phyloP scores from a whole-genome alignment of 2,113 vertebrate genomes.

The Pomatorhinus ruficollis region DNA sequence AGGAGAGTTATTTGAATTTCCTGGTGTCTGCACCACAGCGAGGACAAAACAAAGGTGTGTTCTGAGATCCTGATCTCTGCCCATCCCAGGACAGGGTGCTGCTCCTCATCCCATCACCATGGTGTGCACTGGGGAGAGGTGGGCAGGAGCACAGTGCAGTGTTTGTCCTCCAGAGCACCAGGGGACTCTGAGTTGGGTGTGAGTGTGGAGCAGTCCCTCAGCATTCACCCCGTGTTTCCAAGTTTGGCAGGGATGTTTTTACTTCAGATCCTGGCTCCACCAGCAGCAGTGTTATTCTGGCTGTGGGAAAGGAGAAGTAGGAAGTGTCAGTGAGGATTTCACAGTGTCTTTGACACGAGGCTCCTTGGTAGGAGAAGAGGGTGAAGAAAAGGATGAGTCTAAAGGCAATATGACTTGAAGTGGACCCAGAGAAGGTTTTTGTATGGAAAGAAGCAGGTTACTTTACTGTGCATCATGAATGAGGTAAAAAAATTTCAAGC shows the following conservation, averaged over 20 bases:
- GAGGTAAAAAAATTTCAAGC: neutral
- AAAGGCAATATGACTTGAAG: neutral
- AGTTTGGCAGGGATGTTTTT: neutral
- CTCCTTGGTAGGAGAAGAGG: neutral
- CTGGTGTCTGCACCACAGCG: neutral
- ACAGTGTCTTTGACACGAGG: neutral
- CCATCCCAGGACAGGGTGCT: neutral
- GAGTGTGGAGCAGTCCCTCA: neutral
- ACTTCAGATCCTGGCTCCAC: neutral
- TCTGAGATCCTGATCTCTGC: neutral
- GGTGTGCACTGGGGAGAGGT: neutral
- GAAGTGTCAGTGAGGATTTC: neutral
- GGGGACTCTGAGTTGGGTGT: fast-evolving
- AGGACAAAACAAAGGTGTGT: neutral
- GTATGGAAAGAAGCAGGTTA: neutral
- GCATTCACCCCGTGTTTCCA: neutral
- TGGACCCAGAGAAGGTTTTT: fast-evolving
- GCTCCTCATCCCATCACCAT: fast-evolving
- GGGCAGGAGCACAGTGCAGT: neutral
- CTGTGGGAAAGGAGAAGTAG: neutral
- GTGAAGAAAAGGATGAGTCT: neutral
- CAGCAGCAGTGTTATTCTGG: neutral
- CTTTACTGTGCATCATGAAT: neutral
- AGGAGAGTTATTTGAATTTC: neutral
- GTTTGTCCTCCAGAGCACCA: neutral